Evolutionary conservation across 2,888 invertebrate species (phyloP).

Genomic region (Lasius fuliginosus): DNA sequence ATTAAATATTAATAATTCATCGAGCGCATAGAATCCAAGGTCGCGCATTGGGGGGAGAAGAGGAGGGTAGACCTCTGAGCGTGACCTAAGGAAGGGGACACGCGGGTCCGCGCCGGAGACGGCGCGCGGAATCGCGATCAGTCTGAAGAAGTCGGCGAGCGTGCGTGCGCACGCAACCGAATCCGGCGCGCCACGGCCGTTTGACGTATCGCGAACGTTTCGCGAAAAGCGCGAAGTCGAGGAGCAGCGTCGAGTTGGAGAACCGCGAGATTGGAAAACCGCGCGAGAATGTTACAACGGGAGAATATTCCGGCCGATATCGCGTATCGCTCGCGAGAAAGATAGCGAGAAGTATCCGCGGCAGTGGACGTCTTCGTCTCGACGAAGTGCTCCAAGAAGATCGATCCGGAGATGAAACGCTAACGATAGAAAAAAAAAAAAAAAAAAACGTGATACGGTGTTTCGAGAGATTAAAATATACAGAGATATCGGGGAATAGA

Average conservation of each 20-base stretch:
- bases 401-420: not conserved
- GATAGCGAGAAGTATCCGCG: not conserved
- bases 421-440: not conserved
- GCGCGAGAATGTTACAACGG: not conserved
- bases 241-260: not conserved
- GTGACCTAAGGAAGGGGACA: slow-evolving; percentile 9
- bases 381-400: not conserved
- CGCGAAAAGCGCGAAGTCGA: not conserved
- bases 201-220: not conserved
- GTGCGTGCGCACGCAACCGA: slow-evolving; percentile 23
- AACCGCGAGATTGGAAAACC: too few relatives aligned
- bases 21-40: not conserved
- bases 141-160: slow-evolving; percentile 76
- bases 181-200: slow-evolving; percentile 25
- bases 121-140: slow-evolving; percentile 70
- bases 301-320: not conserved
- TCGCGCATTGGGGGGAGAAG: not conserved
- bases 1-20: not conserved
- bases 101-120: not conserved
- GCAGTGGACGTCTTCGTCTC: not conserved
- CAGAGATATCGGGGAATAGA: not conserved
- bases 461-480: not conserved
- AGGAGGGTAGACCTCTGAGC: not conserved
- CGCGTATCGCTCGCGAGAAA: not conserved
- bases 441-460: not conserved